phyloP scores from a whole-genome alignment of 1,140 invertebrate genomes.

The Helicoverpa armigera region DNA sequence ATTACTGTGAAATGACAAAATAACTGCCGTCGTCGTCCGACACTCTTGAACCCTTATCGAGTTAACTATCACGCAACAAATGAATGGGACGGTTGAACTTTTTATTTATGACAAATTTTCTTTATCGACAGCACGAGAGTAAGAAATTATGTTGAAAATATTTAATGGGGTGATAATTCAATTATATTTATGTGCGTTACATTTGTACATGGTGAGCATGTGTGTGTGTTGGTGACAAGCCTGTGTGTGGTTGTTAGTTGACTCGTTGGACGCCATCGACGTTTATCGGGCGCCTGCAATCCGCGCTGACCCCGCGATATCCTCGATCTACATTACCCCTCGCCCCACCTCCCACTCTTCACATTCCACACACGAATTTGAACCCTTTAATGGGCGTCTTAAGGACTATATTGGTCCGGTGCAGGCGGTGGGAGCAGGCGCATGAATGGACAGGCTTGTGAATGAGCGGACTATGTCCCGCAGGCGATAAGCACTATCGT shows the following conservation, averaged over 20 bases:
- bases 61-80: constrained; percentile 67
- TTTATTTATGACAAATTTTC: constrained; percentile 50
- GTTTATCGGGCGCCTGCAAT: constrained; percentile 85
- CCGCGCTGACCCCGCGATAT: constrained; percentile 85
- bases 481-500: constrained; percentile 83
- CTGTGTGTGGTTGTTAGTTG: constrained; percentile 63
- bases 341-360: constrained; percentile 60
- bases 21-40: constrained; percentile 62
- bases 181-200: constrained; percentile 46
- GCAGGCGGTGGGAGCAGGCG: constrained; percentile 63
- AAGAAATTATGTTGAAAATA: constrained; percentile 48
- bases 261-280: constrained; percentile 71
- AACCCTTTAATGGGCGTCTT: constrained; percentile 61
- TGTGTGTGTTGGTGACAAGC: constrained; percentile 45
- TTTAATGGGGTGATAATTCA: constrained; percentile 49
- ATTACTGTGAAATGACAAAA: constrained; percentile 60
- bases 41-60: constrained; percentile 65
- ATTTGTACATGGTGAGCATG: constrained; percentile 39
- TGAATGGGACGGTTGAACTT: constrained; percentile 59
- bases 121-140: constrained; percentile 44
- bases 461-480: constrained; percentile 86
- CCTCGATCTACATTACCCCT: constrained; percentile 81
- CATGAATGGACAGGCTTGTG: constrained; percentile 84
- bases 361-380: constrained; percentile 55
- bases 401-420: constrained; percentile 64